Percentiles rank a stretch among this genome's conserved stretches.
Conservation (phyloP, 2,888 invertebrate genomes). For the Aplocera efformata region DNA sequence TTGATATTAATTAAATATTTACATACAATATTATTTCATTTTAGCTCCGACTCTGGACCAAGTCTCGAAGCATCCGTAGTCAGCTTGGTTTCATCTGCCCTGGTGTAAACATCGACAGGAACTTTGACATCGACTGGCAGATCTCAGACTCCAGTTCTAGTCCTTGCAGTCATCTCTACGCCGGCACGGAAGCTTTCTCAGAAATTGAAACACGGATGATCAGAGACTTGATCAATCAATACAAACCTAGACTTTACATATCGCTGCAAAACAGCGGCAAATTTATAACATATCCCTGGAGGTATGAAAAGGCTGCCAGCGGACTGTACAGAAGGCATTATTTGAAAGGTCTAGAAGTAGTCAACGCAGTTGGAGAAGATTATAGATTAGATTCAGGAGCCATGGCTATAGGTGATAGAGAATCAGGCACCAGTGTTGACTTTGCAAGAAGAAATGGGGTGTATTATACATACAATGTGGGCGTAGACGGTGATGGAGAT, state of each 20-base stretch:
- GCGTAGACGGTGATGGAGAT: constrained; percentile 50
- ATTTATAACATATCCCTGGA: constrained; percentile 85
- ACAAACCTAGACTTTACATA: constrained; percentile 81
- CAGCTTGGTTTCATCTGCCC: constrained; percentile 69
- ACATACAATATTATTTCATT: too few species aligned
- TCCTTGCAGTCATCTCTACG: constrained; percentile 83
- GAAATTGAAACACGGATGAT: constrained; percentile 83
- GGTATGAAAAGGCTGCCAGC: constrained; percentile 74
- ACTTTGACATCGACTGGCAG: constrained; percentile 87
- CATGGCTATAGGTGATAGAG: constrained; percentile 47
- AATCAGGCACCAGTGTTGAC: constrained; percentile 62
- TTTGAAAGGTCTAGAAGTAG: constrained; percentile 51
- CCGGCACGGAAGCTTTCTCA: constrained; percentile 82
- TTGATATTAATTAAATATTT: too few species aligned
- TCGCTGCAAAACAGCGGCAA: constrained; percentile 88
- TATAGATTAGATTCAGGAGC: constrained; percentile 53
- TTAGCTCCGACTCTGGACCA: constrained; percentile 84
- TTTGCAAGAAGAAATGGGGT: constrained; percentile 46
- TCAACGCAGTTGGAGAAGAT: constrained; percentile 35
- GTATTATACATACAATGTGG: constrained; percentile 54
- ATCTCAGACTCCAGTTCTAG: constrained; percentile 78
- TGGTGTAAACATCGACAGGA: constrained; percentile 88
- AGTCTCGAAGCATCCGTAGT: constrained; percentile 77
- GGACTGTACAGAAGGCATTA: constrained; percentile 59
- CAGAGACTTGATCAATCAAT: constrained; percentile 73